These are phyloP conservation scores for Gerris lacustris DNA, from an alignment of 2,888 invertebrate species.

Conservation along the genomic window DNA sequence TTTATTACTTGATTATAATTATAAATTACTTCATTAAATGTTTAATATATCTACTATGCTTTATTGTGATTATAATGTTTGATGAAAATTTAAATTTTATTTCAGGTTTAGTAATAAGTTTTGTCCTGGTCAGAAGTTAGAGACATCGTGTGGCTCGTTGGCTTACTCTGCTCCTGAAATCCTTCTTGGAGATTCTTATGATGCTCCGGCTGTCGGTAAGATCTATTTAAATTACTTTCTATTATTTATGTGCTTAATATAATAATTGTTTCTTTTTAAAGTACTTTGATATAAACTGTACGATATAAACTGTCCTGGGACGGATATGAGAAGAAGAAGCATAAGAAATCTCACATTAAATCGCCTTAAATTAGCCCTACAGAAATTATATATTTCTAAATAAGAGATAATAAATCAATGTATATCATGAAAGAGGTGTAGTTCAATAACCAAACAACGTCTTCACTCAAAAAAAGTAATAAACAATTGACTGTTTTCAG, in stretches of 20 bases:
- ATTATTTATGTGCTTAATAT: not conserved
- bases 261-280: not conserved
- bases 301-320: not conserved
- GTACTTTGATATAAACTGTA: constrained; percentile 3
- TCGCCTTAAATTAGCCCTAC: too few species aligned
- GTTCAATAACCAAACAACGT: too few species aligned
- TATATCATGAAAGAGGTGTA: too few species aligned
- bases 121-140: constrained; percentile 89
- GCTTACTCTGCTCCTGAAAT: constrained; percentile 99
- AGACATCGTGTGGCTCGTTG: constrained; percentile 95
- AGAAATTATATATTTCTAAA: too few species aligned
- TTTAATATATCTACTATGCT: too few species aligned
- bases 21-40: too few species aligned
- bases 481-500: too few species aligned
- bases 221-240: constrained; percentile 15
- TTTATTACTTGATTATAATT: too few species aligned
- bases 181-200: constrained; percentile 93
- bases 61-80: too few species aligned
- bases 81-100: not conserved
- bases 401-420: too few species aligned
- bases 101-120: constrained; percentile 75
- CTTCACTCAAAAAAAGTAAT: too few species aligned
- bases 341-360: too few species aligned
- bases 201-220: constrained; percentile 93
- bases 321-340: not conserved